Evolutionary conservation across 2,888 invertebrate genomes (phyloP), one percentile per base, ranked within the genome.

Genomic region (Asteroscopus sphinx): DNA sequence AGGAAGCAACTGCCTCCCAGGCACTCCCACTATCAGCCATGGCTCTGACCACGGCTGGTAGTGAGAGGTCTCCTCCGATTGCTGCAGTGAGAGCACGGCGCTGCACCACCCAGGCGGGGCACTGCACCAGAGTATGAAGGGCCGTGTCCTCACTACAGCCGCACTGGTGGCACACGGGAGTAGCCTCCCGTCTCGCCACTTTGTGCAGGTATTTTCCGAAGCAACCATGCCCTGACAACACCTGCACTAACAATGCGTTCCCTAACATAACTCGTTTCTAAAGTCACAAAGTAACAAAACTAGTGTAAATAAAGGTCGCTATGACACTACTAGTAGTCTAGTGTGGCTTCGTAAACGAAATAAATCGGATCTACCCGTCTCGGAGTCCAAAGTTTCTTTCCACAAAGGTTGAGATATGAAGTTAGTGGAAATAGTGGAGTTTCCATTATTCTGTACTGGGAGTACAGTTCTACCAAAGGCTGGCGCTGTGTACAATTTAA

Each of bases 321-420:
- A 40, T 67, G 42, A 44, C 48, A 48, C 44, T 11, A 28, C 5
- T 55, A 36, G 26, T 25, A 49, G 13, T 26, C 45, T 8, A 65
- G 51, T 13, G 15, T 41, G 46, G 56, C 39, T 53, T 40, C 26
- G 15, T 53, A 32, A 54, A 57, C 56, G 73, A 77, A 79, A 83
- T 83, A 83, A 83, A 84, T 84, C 76, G 76, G 82, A 83, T 84
- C 82, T 79, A 73, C 75, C 76, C 69, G 70, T 69, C 77, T 75
- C 57, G 47, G 68, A 57, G 68, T 62, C 65, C 45, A 26, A 68
- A 77, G 71, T 76, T 73, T 70, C 70, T 68, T 69, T 58, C 67
- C 44, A 63, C 74, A 70, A 76, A 77, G 78, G 68, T 73, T 63
- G 58, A 67, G 66, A 70, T 76, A 66, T 67, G 63, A 76, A 78